Evolutionary conservation across 2,797 vertebrate genomes (phyloP).

Genomic region (Jordanella pulchra): DNA sequence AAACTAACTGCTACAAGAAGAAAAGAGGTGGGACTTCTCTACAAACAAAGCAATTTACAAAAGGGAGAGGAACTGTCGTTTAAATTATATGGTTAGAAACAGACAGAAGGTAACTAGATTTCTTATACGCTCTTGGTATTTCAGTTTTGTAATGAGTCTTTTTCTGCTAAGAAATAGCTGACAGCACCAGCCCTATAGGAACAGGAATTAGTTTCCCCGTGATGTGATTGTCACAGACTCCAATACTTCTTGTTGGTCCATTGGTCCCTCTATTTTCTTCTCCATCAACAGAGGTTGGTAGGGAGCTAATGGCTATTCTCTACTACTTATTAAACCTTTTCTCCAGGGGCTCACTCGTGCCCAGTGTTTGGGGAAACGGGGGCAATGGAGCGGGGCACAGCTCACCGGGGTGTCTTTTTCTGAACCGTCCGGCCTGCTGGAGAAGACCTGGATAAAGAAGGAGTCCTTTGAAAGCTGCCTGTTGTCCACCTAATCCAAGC

Average conservation of each 20-base stretch:
- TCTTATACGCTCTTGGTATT: conserved; percentile 31
- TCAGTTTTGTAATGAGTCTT: conserved; percentile 35
- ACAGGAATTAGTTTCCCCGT: conserved; percentile 54
- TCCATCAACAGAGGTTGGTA: conserved; percentile 68
- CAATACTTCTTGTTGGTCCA: conserved; percentile 57
- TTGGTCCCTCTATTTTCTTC: conserved; percentile 63
- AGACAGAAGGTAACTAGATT: conserved; percentile 23
- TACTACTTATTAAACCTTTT: conserved; percentile 76
- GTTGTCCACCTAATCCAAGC: conserved; percentile 76
- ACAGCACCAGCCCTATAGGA: conserved; percentile 32
- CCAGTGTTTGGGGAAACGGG: conserved; percentile 66
- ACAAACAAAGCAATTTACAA: conserved; percentile 24
- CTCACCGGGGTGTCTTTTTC: conserved; percentile 73
- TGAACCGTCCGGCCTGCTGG: conserved; percentile 66
- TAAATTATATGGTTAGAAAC: conserved; percentile 30
- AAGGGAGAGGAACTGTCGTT: conserved; percentile 3
- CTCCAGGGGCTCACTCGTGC: conserved; percentile 65
- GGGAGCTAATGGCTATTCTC: conserved; percentile 75
- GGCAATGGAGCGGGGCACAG: conserved; percentile 63
- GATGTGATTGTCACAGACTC: conserved; percentile 63
- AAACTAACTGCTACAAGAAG: conserved; percentile 25
- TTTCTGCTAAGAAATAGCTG: conserved; percentile 27
- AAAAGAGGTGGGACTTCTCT: conserved; percentile 1
- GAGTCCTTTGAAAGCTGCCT: conserved; percentile 72
- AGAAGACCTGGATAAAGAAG: conserved; percentile 74